Conservation (phyloP, 2,888 invertebrate genomes). For the Oxystoma pomonae region DNA sequence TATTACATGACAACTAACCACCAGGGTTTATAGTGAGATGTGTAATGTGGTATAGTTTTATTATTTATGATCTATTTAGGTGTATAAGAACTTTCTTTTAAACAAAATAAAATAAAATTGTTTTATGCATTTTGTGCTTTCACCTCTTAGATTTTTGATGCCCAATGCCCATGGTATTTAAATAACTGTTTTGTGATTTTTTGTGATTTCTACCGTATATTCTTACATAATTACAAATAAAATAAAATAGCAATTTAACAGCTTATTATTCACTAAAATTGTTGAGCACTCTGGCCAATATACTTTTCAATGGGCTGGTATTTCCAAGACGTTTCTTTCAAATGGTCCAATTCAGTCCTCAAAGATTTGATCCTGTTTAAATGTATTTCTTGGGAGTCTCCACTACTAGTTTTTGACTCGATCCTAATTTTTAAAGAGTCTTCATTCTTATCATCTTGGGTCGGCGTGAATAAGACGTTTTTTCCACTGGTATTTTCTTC, state of each 20-base stretch:
- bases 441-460: conserved; percentile 34
- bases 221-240: too few species aligned
- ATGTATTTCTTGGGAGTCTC: conserved; percentile 57
- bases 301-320: conserved; percentile 68
- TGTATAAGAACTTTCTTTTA: background rate
- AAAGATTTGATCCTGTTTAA: conserved; percentile 66
- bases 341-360: conserved; percentile 69
- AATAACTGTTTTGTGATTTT: too few species aligned
- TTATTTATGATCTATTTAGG: background rate
- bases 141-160: too few species aligned
- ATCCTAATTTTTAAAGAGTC: conserved; percentile 32
- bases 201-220: too few species aligned
- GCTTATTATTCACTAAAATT: conserved; percentile 3
- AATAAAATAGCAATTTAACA: background rate
- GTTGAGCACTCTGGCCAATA: conserved; percentile 49
- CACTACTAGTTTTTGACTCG: conserved; percentile 36
- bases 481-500: background rate
- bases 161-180: too few species aligned
- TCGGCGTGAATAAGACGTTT: conserved; percentile 25
- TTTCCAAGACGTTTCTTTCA: conserved; percentile 80
- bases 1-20: conserved; percentile 40
- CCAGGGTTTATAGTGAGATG: background rate
- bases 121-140: too few species aligned
- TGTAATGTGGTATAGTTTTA: background rate
- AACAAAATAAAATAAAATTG: background rate